Percentiles rank a stretch among this genome's conserved stretches.
phyloP scores from a whole-genome alignment of 2,888 invertebrate genomes.

The Mythimna albipuncta region DNA sequence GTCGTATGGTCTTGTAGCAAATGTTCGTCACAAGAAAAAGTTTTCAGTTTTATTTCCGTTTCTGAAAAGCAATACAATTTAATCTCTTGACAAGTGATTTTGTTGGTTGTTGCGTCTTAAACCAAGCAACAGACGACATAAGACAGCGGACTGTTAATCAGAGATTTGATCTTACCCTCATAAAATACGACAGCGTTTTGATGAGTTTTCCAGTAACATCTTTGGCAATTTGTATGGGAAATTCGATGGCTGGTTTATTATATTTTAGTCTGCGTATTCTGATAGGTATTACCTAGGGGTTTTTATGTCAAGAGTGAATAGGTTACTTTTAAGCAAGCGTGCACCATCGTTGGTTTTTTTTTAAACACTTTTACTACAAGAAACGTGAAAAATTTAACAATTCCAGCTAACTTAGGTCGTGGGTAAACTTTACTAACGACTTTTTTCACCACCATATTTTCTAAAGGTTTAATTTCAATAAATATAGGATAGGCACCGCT shows the following conservation, averaged over 20 bases:
- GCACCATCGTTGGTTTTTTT: no score
- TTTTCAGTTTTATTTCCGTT: slow-evolving; percentile 28
- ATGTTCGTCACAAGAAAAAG: slow-evolving; percentile 10
- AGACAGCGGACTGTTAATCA: neutral
- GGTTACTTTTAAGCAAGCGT: no score
- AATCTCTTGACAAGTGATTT: slow-evolving; percentile 7
- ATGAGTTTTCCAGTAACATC: neutral
- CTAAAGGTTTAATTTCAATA: neutral
- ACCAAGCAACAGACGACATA: slow-evolving; percentile 1
- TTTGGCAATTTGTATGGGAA: neutral
- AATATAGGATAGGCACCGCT: no score
- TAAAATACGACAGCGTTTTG: neutral
- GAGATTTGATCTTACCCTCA: neutral
- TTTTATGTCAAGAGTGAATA: no score
- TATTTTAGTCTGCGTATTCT: no score
- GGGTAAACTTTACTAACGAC: neutral
- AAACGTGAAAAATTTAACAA: neutral
- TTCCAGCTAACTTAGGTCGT: neutral
- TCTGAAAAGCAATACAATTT: slow-evolving; percentile 15
- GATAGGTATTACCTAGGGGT: no score
- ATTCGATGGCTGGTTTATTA: neutral
- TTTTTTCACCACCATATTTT: neutral
- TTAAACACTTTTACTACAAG: neutral
- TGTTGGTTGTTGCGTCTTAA: slow-evolving; percentile 3
- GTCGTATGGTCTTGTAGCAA: slow-evolving; percentile 26